Evolutionary conservation across 2,797 vertebrate genomes (phyloP).

Genomic region (Molothrus ater): DNA sequence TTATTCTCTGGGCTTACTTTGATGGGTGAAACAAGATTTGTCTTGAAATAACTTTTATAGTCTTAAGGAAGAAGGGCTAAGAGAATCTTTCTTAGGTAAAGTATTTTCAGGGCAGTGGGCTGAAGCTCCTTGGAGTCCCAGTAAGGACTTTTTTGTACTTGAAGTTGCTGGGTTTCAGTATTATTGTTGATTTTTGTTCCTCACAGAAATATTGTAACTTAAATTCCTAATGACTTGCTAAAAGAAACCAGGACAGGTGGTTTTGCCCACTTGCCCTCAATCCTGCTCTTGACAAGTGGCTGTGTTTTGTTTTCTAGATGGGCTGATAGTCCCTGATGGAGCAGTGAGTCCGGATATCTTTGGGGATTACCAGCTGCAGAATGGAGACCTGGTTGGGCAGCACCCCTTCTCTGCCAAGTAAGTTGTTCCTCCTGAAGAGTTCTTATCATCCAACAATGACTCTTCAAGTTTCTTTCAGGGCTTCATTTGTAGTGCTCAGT

Average conservation of each 20-base stretch:
- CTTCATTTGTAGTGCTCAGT: not conserved
- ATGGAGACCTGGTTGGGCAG: conserved; percentile 82
- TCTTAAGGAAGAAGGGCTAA: not conserved
- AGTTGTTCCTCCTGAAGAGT: not conserved
- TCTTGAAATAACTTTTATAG: not conserved
- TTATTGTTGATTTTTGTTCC: not conserved
- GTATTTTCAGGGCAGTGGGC: not conserved
- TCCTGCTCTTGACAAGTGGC: not conserved
- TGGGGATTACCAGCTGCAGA: conserved; percentile 85
- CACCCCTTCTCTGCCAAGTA: conserved; percentile 84
- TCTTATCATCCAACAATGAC: not conserved
- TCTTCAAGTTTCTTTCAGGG: not conserved
- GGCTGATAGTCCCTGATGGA: conserved; percentile 82
- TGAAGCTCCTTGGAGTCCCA: not conserved
- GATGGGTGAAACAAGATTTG: not conserved
- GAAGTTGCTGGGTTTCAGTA: not conserved
- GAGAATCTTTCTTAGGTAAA: not conserved
- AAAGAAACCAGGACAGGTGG: not conserved
- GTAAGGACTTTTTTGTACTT: not conserved
- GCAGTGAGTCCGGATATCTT: conserved; percentile 87
- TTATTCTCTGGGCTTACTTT: not conserved
- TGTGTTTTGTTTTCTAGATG: conserved; percentile 76
- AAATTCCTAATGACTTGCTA: not conserved
- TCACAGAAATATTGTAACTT: not conserved
- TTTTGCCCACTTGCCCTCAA: not conserved